phyloP scores from a whole-genome alignment of 2,888 invertebrate species.

The Iphiclides podalirius region DNA sequence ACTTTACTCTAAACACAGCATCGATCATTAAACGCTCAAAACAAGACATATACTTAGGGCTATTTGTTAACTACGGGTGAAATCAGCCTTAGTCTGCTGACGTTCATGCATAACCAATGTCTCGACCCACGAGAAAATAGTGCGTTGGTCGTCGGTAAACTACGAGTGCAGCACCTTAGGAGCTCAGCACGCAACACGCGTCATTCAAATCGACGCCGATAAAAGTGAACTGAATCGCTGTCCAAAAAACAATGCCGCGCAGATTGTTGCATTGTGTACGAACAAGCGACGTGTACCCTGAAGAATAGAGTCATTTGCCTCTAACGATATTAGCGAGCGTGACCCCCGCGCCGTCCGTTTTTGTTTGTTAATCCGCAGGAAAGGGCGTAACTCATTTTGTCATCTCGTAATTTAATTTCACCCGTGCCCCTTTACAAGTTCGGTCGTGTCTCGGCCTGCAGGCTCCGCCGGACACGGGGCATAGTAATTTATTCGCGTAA shows the following conservation, averaged over 20 bases:
- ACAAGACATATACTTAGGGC: too few relatives aligned
- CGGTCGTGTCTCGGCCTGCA: conserved; percentile 39
- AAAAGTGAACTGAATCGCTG: conserved; percentile 69
- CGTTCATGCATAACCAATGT: too few relatives aligned
- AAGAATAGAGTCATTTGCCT: conserved; percentile 78
- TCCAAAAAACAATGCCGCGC: conserved; percentile 68
- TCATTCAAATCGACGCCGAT: conserved; percentile 57
- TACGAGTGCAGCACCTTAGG: too few relatives aligned
- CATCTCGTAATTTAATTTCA: conserved; percentile 78
- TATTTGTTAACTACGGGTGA: too few relatives aligned
- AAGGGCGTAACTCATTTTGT: conserved; percentile 80
- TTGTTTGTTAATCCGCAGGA: conserved; percentile 80
- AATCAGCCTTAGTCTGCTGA: too few relatives aligned
- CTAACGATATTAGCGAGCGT: conserved; percentile 71
- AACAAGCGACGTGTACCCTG: conserved; percentile 51
- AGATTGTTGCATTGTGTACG: conserved; percentile 71
- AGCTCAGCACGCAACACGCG: too few relatives aligned
- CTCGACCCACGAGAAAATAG: too few relatives aligned
- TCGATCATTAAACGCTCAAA: too few relatives aligned
- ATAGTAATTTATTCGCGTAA: conserved; percentile 61
- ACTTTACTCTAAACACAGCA: too few relatives aligned
- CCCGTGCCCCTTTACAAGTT: conserved; percentile 60
- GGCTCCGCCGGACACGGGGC: conserved; percentile 56
- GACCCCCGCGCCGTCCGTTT: conserved; percentile 77
- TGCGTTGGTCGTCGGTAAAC: too few relatives aligned